A percentile compares a stretch with the other conserved stretches of the same genome.
These are phyloP conservation scores for Lepus oiostolus DNA, from an alignment of 2,797 vertebrate genomes.

Conservation along the genomic window DNA sequence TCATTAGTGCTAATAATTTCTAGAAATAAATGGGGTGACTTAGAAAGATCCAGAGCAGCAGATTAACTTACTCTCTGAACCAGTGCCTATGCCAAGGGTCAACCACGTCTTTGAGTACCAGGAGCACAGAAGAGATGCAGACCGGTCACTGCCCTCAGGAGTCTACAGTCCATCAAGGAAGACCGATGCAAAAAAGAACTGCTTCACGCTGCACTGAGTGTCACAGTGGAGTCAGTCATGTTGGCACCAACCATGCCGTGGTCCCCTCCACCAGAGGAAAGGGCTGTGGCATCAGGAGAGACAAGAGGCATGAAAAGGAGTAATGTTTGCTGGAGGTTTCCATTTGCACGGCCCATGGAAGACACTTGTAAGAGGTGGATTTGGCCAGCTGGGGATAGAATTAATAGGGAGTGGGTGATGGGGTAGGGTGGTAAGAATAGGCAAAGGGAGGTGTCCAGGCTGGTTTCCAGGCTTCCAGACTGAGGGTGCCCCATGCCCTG, in stretches of 20 bases:
- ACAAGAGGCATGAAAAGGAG: background rate
- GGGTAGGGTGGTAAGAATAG: background rate
- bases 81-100: background rate
- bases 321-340: background rate
- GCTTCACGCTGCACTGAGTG: background rate
- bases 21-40: conserved; percentile 34
- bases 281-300: background rate
- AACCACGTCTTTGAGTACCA: background rate
- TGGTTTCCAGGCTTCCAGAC: background rate
- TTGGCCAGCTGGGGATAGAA: background rate
- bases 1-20: conserved; percentile 3
- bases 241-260: background rate
- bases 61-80: conserved; percentile 1
- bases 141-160: background rate
- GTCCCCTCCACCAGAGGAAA: background rate
- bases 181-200: background rate
- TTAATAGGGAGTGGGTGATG: background rate
- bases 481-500: background rate
- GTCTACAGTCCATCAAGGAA: background rate
- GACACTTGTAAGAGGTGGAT: background rate
- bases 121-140: background rate
- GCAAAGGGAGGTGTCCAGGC: background rate
- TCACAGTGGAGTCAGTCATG: background rate
- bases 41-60: conserved; percentile 16
- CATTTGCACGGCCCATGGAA: background rate